Conservation (phyloP, 1,140 invertebrate genomes). For the Branchinecta lindahli region DNA sequence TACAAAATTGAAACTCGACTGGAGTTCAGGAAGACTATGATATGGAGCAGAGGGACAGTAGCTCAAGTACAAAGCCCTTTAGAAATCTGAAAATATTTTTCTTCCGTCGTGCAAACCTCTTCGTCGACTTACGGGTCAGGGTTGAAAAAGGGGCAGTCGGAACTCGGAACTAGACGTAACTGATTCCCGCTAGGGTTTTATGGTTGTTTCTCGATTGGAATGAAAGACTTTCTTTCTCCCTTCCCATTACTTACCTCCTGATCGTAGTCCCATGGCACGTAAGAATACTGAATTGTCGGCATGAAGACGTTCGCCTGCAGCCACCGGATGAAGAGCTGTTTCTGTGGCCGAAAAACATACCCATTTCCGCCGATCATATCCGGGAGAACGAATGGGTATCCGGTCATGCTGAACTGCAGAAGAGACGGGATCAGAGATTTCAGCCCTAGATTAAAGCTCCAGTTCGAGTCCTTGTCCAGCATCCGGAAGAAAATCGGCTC, state of each 20-base stretch:
- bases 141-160: too few species aligned
- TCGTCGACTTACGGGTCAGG: too few species aligned
- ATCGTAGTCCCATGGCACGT: conserved; percentile 71
- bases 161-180: too few species aligned
- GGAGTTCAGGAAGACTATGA: too few species aligned
- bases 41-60: too few species aligned
- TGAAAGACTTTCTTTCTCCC: too few species aligned
- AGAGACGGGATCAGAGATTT: conserved; percentile 28
- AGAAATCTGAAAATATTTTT: too few species aligned
- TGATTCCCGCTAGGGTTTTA: too few species aligned
- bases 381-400: conserved; percentile 68
- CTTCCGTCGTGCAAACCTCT: too few species aligned
- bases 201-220: too few species aligned
- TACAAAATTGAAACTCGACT: too few species aligned
- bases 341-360: conserved; percentile 34
- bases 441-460: conserved; percentile 59
- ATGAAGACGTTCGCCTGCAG: conserved; percentile 70
- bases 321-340: conserved; percentile 80
- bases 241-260: conserved; percentile 34
- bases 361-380: conserved; percentile 87
- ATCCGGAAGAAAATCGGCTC: conserved; percentile 70
- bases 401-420: conserved; percentile 50
- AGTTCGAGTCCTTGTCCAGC: conserved; percentile 65
- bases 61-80: too few species aligned
- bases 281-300: conserved; percentile 73